Evolutionary conservation across 1,140 invertebrate species (phyloP), one percentile per base, ranked within the genome.

Genomic region (Heliconius melpomene): DNA sequence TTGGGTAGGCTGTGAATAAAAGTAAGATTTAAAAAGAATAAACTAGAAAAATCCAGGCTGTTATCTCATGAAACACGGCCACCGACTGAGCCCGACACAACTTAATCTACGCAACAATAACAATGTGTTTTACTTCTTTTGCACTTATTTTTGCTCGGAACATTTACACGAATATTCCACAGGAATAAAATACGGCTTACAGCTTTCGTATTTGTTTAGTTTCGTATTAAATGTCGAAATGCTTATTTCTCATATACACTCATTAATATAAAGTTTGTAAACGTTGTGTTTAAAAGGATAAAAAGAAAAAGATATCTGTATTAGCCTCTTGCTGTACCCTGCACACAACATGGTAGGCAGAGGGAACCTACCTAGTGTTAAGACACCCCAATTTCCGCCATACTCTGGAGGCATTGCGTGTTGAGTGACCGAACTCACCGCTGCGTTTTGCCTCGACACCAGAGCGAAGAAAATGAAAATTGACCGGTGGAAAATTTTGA

Each of bases 61-160:
- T 66, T 66, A 66, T 66, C 60, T 66, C 60, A 66, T 66, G 60
- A 66, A 66, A 66, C 60, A 66, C 60, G 16, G 60, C 60, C 60
- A 66, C 60, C 60, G 29, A 66, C 60, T 66, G 23, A 66, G 60
- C 60, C 60, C 60, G 60, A 66, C 60, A 66, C 60, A 66, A 66
- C 60, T 66, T 74, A 74, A 74, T 74, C 36, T 50, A 74, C 72
- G 46, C 46, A 50, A 50, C n/a, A 74, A 50, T 74, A 74, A 74
- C 72, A 74, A 50, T 74, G 50, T 74, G 38, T 74, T 50, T 50
- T 46, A 46, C 50, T 74, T 74, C 13, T 50, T 74, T 74, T 74
- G 32, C 72, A 74, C 60, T 66, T 74, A 50, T 74, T 74, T 50
- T 74, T 74, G 23, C 72, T 74, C 72, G 60, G 23, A 66, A 66